Evolutionary conservation across 1,140 invertebrate species (phyloP), one percentile per base, ranked within the genome.

Genomic region (Euura saliciscinereae): DNA sequence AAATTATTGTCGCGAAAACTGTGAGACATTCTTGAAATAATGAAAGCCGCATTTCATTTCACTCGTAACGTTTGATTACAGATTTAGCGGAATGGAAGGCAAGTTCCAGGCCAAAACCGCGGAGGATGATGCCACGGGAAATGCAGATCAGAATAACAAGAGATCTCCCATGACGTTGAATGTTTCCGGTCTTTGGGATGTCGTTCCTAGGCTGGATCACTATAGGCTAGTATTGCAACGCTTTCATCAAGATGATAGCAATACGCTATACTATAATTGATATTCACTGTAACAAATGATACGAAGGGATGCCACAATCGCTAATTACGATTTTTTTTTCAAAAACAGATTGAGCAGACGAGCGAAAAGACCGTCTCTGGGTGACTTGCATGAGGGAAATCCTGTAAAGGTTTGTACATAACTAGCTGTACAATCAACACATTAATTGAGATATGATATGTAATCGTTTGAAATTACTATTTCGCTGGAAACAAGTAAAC

Each of bases 151-250:
- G 71, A 83, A 76, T 73, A 82, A 71, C 71, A 84, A 80, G 77
- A 80, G 80, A 74, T 74, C 85, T 6, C 84, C 66, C 8, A 13
- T 88, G 81, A 84, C 85, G 67, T 71, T 87, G 45, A 86, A 84
- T 70, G 84, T 85, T n/a, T 86, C 82, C 70, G 85, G 84, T 68
- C 72, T 86, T 8, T 87, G 93, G 80, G 95, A 97, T 84, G 95
- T 95, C 1, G 86, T 97, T 28, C 96, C 96, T 1, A 89, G 96
- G 68, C 87, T 96, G 84, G 96, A 97, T 82, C 95, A 97, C 85
- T 98, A 98, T 83, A 93, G 96, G 84, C 96, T 95, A 70, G 64
- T 13, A 28, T 28, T 1, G 28, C 28, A 28, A 28, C 1, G 28
- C 28, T 28, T 28, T 28, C 28, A 28, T 28, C 28, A 28, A 28